These are phyloP conservation scores for Zenarchopterus dispar DNA, from an alignment of 2,797 vertebrate genomes.

Conservation along the genomic window DNA sequence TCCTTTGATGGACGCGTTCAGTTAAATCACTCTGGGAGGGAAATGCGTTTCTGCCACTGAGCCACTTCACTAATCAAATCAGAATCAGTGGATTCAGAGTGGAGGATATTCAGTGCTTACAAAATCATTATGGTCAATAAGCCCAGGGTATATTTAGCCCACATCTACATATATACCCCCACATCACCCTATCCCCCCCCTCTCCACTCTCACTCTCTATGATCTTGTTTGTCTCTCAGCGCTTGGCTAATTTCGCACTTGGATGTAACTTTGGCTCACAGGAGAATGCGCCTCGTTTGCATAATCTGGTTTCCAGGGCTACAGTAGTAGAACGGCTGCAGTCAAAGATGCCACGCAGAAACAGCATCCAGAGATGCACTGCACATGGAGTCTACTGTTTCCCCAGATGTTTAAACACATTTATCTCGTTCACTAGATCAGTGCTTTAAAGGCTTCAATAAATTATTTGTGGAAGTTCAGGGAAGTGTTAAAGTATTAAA, in stretches of 20 bases:
- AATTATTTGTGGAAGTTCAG: slow-evolving; percentile 7
- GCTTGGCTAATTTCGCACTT: slow-evolving; percentile 63
- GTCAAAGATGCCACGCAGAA: slow-evolving; percentile 30
- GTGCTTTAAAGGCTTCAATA: slow-evolving; percentile 14
- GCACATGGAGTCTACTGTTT: slow-evolving; percentile 50
- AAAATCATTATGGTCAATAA: slow-evolving; percentile 64
- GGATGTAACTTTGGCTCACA: slow-evolving; percentile 62
- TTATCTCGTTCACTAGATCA: slow-evolving; percentile 22
- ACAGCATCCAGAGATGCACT: slow-evolving; percentile 42
- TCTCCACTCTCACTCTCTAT: slow-evolving; percentile 29
- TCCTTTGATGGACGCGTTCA: slow-evolving; percentile 37
- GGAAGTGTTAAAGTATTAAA: slow-evolving; percentile 15
- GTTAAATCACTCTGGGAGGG: slow-evolving; percentile 30
- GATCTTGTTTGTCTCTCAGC: slow-evolving; percentile 59
- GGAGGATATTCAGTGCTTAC: slow-evolving; percentile 42
- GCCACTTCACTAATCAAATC: slow-evolving; percentile 64
- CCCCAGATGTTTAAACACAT: slow-evolving; percentile 30
- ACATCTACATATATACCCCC: slow-evolving; percentile 28
- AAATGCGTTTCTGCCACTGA: slow-evolving; percentile 47
- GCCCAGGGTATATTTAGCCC: slow-evolving; percentile 51
- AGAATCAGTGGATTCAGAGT: slow-evolving; percentile 53
- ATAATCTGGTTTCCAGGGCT: slow-evolving; percentile 68
- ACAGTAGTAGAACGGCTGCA: slow-evolving; percentile 54
- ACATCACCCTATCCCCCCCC: neutral
- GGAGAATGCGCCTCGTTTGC: slow-evolving; percentile 60